These are phyloP conservation scores for Eucidaris tribuloides DNA, from an alignment of 35 echinoderm and acorn worm species.

Conservation along the genomic window DNA sequence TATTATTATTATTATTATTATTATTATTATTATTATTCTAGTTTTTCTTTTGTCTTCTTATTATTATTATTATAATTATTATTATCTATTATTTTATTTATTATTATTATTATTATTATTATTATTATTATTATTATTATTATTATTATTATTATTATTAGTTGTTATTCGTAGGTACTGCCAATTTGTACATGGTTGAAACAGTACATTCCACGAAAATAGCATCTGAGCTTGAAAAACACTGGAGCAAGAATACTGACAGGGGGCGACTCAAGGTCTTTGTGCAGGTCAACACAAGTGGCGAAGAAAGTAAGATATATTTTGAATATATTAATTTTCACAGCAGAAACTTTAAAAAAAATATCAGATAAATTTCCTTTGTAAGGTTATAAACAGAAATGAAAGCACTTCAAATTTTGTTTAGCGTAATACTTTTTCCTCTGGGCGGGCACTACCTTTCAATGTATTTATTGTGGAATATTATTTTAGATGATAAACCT, in stretches of 20 bases:
- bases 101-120: too few relatives aligned
- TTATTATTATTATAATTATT: too few relatives aligned
- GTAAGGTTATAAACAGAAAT: neutral
- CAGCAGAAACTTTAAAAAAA: too few relatives aligned
- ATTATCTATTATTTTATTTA: too few relatives aligned
- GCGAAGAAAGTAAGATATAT: constrained; percentile 90
- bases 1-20: too few relatives aligned
- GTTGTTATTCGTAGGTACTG: too few relatives aligned
- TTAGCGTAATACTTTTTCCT: neutral
- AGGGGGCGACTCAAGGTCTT: constrained; percentile 72
- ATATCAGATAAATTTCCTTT: neutral
- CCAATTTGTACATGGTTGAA: constrained; percentile 96
- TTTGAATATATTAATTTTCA: too few relatives aligned
- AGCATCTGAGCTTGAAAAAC: constrained; percentile 82
- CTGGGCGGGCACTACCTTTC: neutral
- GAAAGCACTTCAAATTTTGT: neutral
- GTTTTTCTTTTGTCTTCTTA: too few relatives aligned
- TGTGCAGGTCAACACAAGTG: constrained; percentile 96
- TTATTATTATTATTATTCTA: too few relatives aligned
- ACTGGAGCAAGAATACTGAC: constrained; percentile 51
- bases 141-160: too few relatives aligned
- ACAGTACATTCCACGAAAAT: constrained; percentile 82
- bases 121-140: too few relatives aligned
- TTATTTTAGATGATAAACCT: neutral
- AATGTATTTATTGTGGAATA: neutral